Evolutionary conservation across 2,888 invertebrate genomes (phyloP).

Genomic region (Melinaea menophilus): DNA sequence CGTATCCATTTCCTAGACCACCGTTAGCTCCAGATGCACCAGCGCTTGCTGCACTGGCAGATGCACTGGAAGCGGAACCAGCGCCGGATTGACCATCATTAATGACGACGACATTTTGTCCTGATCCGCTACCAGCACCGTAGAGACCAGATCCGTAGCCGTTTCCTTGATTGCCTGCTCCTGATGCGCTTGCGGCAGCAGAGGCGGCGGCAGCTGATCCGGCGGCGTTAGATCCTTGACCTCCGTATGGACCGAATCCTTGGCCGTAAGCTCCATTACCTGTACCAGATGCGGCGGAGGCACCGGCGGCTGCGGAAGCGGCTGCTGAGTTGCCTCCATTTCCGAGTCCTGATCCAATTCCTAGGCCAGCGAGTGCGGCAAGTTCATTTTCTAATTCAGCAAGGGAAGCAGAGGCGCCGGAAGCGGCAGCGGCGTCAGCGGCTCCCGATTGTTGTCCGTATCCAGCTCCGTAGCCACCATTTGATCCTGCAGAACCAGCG

Average conservation of each 20-base stretch:
- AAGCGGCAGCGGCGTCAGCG: neutral
- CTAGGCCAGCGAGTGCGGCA: neutral
- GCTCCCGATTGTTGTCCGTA: neutral
- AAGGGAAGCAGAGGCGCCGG: neutral
- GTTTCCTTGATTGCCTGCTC: constrained; percentile 4
- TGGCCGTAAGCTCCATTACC: neutral
- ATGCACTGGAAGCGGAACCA: constrained; percentile 7
- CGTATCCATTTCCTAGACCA: neutral
- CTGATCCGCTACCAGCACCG: neutral
- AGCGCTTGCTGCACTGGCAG: constrained; percentile 9
- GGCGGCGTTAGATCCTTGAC: constrained; percentile 10
- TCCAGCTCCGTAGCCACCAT: constrained; percentile 3
- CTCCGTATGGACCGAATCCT: constrained; percentile 2
- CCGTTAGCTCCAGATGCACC: neutral
- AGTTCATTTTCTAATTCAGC: neutral
- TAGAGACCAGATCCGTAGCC: constrained; percentile 4
- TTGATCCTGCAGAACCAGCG: constrained; percentile 7
- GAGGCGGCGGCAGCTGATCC: constrained; percentile 3
- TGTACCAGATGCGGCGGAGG: constrained; percentile 4
- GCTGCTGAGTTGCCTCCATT: constrained; percentile 6
- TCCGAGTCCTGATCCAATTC: constrained; percentile 2
- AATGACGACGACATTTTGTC: neutral
- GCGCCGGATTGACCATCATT: constrained; percentile 10
- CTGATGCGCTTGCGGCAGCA: constrained; percentile 16
- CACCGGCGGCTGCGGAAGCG: constrained; percentile 14